Evolutionary conservation across 2,888 invertebrate species (phyloP).

Genomic region (Xanthorhoe spadicearia): DNA sequence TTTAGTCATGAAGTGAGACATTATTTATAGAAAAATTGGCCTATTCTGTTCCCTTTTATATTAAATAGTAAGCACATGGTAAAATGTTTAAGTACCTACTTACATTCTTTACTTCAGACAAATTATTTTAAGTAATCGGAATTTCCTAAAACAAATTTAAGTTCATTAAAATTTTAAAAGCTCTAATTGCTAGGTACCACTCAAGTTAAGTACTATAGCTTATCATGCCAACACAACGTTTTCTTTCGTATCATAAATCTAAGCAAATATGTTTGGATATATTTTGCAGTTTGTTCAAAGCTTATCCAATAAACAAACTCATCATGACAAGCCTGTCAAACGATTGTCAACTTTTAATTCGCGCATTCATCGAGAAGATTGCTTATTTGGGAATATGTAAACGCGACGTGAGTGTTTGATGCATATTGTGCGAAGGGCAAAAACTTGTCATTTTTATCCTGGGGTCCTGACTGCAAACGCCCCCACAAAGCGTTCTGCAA

Average conservation of each 20-base stretch:
- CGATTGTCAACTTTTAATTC: conserved; percentile 68
- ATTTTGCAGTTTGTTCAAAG: conserved; percentile 59
- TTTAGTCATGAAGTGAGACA: not conserved
- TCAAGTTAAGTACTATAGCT: no score
- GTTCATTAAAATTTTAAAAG: no score
- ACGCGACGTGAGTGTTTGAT: conserved; percentile 64
- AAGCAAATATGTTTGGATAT: conserved; percentile 5
- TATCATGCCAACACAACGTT: no score
- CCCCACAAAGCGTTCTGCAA: conserved; percentile 46
- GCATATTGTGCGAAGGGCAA: conserved; percentile 69
- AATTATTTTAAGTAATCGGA: no score
- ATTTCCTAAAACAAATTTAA: no score
- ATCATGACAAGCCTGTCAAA: conserved; percentile 68
- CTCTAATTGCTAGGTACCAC: no score
- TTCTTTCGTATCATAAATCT: not conserved
- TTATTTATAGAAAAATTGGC: no score
- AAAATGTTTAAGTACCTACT: no score
- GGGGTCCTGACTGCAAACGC: conserved; percentile 46
- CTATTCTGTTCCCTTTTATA: no score
- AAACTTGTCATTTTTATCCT: conserved; percentile 65
- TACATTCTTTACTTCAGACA: no score
- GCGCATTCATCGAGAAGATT: conserved; percentile 60
- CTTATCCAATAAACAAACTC: conserved; percentile 68
- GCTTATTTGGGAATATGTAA: conserved; percentile 66
- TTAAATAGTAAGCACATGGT: no score